phyloP scores from a whole-genome alignment of 64 coral and sea anemone genomes.

The Montipora sp. region DNA sequence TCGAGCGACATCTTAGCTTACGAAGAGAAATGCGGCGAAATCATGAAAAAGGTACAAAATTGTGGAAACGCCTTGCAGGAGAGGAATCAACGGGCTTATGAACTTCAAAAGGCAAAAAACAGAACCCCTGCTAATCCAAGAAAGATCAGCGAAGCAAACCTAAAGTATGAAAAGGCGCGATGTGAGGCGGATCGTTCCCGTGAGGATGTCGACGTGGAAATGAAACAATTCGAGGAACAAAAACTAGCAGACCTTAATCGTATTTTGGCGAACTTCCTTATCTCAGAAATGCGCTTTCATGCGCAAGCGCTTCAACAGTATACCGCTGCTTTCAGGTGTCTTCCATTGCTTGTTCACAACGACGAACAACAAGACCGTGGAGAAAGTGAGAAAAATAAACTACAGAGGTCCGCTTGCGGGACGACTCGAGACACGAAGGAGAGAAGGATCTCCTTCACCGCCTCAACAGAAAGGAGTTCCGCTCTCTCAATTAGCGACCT shows the following conservation, averaged over 20 bases:
- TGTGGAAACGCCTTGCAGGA: conserved; percentile 5
- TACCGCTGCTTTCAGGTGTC: conserved; percentile 45
- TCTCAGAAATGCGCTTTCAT: conserved; percentile 40
- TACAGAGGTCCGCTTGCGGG: neutral
- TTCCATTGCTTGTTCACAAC: neutral
- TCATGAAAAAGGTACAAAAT: neutral
- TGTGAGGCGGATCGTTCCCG: neutral
- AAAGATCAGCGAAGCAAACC: conserved; percentile 10
- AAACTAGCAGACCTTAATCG: conserved; percentile 6
- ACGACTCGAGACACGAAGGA: neutral
- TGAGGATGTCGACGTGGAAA: conserved; percentile 33
- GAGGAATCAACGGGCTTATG: conserved; percentile 17
- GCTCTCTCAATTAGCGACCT: conserved; percentile 15
- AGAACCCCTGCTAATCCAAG: neutral
- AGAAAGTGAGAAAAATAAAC: neutral
- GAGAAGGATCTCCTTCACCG: neutral
- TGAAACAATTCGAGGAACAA: conserved; percentile 45
- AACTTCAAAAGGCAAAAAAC: conserved; percentile 32
- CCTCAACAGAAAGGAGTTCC: neutral
- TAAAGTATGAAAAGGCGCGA: conserved; percentile 21
- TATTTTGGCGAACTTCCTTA: conserved; percentile 1
- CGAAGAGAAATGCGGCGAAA: conserved; percentile 15
- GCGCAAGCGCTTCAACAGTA: conserved; percentile 37
- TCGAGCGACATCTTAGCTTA: conserved; percentile 5
- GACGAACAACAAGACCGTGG: neutral